Percentiles rank a stretch among this genome's conserved stretches.
These are phyloP conservation scores for Anneissia japonica DNA, from an alignment of 35 echinoderm and acorn worm species.

Conservation along the genomic window DNA sequence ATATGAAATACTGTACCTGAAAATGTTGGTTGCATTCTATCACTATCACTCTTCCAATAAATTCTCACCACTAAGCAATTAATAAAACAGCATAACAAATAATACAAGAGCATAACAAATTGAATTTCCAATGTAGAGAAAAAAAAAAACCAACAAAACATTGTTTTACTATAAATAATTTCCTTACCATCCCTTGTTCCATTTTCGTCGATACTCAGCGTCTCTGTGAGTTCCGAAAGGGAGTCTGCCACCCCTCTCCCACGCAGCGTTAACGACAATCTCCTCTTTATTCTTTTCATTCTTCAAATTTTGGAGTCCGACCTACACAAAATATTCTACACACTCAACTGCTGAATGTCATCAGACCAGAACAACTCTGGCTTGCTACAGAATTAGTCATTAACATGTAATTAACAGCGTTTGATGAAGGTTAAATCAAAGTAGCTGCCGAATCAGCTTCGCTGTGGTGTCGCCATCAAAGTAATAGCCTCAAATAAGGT, in stretches of 20 bases:
- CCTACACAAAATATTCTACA: no score
- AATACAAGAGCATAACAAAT: no score
- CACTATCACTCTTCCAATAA: no score
- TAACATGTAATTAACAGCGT: not conserved
- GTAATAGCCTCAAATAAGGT: not conserved
- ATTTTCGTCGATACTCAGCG: conserved; percentile 2
- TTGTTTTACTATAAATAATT: no score
- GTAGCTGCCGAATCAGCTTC: not conserved
- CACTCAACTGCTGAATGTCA: no score
- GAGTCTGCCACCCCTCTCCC: not conserved
- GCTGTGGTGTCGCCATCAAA: not conserved
- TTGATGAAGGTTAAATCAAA: not conserved
- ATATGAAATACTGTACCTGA: no score
- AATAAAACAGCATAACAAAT: no score
- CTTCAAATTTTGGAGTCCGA: not conserved
- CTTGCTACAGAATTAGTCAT: not conserved
- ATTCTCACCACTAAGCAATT: no score
- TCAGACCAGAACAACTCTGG: not conserved
- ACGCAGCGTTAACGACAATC: conserved; percentile 6
- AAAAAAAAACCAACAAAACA: no score
- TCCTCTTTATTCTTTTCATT: conserved; percentile 8
- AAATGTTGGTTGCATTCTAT: no score
- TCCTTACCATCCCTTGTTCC: not conserved
- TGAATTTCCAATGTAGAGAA: no score
- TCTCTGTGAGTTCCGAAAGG: conserved; percentile 3